Percentiles rank a stretch among this genome's conserved stretches.
These are phyloP conservation scores for Orientallactaga sibirica DNA, from an alignment of 2,797 vertebrate species.

Conservation along the genomic window DNA sequence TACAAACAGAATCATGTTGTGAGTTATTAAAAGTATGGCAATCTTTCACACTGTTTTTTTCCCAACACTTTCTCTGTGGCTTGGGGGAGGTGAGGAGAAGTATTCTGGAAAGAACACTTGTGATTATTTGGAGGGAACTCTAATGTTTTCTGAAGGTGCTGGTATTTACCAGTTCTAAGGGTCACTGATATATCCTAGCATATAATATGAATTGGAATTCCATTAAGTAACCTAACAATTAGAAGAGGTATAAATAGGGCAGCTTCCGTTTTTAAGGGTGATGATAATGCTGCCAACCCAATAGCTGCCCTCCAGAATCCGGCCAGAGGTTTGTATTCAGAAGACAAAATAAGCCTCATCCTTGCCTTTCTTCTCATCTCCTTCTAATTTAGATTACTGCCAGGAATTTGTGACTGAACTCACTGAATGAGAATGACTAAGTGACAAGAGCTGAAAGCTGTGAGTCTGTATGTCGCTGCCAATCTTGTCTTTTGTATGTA, in stretches of 20 bases:
- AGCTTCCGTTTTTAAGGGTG: neutral
- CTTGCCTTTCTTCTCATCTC: neutral
- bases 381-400: neutral
- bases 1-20: slow-evolving; percentile 21
- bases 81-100: neutral
- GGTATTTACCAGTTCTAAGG: neutral
- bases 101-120: neutral
- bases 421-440: slow-evolving; percentile 4
- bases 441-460: neutral
- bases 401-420: neutral
- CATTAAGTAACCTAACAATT: neutral
- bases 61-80: neutral
- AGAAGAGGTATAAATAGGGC: neutral
- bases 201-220: slow-evolving; percentile 4
- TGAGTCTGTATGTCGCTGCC: neutral
- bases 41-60: neutral
- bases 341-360: neutral
- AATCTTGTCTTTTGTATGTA: slow-evolving; percentile 16
- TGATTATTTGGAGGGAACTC: neutral
- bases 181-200: neutral
- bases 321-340: neutral
- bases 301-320: neutral
- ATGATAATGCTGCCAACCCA: neutral
- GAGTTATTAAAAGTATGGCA: slow-evolving; percentile 14
- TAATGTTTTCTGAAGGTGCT: neutral